phyloP scores from a whole-genome alignment of 2,113 vertebrate species.

The Nematolebias whitei region DNA sequence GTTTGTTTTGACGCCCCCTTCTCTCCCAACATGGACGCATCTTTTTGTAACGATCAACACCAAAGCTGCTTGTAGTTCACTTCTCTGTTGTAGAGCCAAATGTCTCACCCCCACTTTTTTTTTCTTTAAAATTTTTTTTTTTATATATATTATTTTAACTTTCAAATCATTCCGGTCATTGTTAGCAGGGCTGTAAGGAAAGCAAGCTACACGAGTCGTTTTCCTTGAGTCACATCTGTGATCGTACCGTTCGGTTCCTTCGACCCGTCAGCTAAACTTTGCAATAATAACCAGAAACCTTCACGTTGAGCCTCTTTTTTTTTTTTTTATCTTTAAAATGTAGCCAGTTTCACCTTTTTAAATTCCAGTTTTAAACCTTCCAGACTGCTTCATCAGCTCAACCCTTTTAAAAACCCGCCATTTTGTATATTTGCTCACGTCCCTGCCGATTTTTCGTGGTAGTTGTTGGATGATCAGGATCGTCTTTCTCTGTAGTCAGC shows the following conservation, averaged over 20 bases:
- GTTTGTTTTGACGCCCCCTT: conserved; percentile 14
- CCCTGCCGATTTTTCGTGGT: conserved; percentile 73
- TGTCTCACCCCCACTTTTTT: not conserved
- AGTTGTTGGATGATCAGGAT: conserved; percentile 81
- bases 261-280: conserved; percentile 56
- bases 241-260: conserved; percentile 15
- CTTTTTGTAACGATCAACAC: conserved; percentile 64
- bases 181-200: conserved; percentile 70
- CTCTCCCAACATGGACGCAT: conserved; percentile 45
- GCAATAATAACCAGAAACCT: conserved; percentile 77
- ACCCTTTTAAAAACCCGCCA: conserved; percentile 34
- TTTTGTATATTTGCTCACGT: conserved; percentile 72
- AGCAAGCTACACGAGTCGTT: conserved; percentile 49
- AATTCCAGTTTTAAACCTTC: conserved; percentile 8
- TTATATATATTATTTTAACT: not conserved
- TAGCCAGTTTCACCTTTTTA: conserved; percentile 46
- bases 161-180: conserved; percentile 38
- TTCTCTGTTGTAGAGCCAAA: conserved; percentile 23
- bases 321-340: conserved; percentile 42
- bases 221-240: conserved; percentile 48
- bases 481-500: conserved; percentile 79
- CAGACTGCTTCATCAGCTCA: conserved; percentile 1
- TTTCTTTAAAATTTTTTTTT: not conserved
- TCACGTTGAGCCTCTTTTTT: conserved; percentile 40
- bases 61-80: conserved; percentile 70